Conservation (phyloP, 2,113 vertebrate species). For the Nesoenas mayeri region DNA sequence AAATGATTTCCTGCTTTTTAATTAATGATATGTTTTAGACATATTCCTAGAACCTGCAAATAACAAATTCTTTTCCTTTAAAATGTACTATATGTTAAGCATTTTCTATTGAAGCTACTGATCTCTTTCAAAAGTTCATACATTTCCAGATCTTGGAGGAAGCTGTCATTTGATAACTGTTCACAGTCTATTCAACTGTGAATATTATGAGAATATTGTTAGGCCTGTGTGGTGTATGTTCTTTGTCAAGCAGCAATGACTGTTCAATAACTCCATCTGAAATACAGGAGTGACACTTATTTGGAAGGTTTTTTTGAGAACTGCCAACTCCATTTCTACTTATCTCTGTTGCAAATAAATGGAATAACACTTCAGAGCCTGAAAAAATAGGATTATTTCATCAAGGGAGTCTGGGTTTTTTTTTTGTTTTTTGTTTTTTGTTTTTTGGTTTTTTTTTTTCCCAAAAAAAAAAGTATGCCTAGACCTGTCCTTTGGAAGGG, state of each 20-base stretch:
- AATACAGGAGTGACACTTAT: background rate
- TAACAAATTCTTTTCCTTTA: background rate
- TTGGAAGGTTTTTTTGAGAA: background rate
- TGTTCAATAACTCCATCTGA: background rate
- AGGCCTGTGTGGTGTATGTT: background rate
- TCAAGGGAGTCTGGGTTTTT: background rate
- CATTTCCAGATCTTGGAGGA: background rate
- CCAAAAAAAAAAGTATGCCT: background rate
- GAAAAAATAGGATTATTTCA: background rate
- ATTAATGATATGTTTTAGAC: background rate
- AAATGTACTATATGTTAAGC: background rate
- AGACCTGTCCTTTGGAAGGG: background rate
- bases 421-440: no score
- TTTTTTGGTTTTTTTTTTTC: no score
- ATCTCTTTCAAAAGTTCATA: background rate
- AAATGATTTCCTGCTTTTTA: background rate
- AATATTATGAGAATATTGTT: background rate
- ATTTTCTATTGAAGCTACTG: background rate
- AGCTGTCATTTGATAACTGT: background rate
- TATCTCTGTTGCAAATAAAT: background rate
- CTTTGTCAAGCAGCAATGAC: background rate
- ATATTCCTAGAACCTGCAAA: background rate
- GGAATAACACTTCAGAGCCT: background rate
- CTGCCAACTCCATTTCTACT: background rate
- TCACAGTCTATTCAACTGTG: background rate